phyloP scores from a whole-genome alignment of 2,888 invertebrate species.

The Anagyrus pseudococci region DNA sequence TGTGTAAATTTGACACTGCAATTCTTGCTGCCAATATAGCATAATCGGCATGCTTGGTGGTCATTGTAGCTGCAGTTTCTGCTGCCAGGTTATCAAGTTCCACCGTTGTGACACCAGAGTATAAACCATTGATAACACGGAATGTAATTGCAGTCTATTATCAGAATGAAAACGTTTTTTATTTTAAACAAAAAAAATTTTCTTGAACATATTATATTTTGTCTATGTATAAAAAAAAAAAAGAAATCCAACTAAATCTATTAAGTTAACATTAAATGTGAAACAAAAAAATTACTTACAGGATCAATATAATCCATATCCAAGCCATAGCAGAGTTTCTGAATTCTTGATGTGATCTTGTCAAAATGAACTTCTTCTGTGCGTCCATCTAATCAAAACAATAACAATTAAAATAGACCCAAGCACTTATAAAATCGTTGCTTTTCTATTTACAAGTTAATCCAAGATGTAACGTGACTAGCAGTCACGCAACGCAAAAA shows the following conservation, averaged over 20 bases:
- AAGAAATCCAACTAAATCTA: not conserved
- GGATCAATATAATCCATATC: slow-evolving; percentile 97
- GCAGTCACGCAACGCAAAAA: too few relatives aligned
- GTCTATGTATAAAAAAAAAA: not conserved
- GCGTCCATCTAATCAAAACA: slow-evolving; percentile 73
- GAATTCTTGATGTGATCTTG: slow-evolving; percentile 96
- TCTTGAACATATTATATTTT: not conserved
- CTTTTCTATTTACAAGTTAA: not conserved
- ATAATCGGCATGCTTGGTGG: slow-evolving; percentile 97
- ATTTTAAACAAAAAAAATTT: slow-evolving; percentile 11
- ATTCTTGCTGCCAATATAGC: slow-evolving; percentile 88
- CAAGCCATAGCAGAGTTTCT: slow-evolving; percentile 93
- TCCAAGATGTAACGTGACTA: too few relatives aligned
- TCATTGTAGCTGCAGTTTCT: slow-evolving; percentile 98
- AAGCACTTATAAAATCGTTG: not conserved
- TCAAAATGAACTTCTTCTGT: slow-evolving; percentile 94
- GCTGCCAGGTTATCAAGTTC: slow-evolving; percentile 98
- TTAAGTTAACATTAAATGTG: slow-evolving; percentile 1
- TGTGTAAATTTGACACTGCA: slow-evolving; percentile 96
- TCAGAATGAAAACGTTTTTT: slow-evolving; percentile 17
- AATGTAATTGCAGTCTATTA: slow-evolving; percentile 83
- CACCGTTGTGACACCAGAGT: slow-evolving; percentile 95
- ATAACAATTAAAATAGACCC: not conserved
- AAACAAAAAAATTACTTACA: slow-evolving; percentile 67
- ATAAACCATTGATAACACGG: slow-evolving; percentile 94